These are phyloP conservation scores for Globodera rostochiensis DNA, from an alignment of 1,140 invertebrate genomes.

Conservation along the genomic window DNA sequence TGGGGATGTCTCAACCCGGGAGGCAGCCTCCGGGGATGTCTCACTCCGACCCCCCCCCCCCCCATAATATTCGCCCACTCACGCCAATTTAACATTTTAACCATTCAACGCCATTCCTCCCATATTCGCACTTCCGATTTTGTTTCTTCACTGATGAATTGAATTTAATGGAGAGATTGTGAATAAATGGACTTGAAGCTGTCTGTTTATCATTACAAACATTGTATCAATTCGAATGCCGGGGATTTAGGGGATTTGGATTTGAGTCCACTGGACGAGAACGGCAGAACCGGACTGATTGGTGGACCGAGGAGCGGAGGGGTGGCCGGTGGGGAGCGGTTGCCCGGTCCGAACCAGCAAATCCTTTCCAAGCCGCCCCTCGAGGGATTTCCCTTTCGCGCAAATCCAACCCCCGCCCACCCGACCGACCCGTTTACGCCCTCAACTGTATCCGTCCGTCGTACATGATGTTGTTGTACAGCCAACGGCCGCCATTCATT, in stretches of 20 bases:
- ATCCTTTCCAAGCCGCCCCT: neutral
- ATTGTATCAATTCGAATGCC: conserved; percentile 8
- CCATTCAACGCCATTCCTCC: neutral
- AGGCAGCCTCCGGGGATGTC: no score
- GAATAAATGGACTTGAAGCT: neutral
- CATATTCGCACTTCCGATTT: neutral
- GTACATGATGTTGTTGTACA: neutral
- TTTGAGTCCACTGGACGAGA: neutral
- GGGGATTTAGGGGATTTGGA: neutral
- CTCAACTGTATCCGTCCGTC: conserved; percentile 24
- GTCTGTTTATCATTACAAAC: neutral
- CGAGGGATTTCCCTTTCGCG: conserved; percentile 7
- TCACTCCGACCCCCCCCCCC: no score
- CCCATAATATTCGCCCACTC: neutral
- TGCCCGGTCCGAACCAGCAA: neutral
- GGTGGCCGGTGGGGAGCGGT: neutral
- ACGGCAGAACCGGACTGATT: neutral
- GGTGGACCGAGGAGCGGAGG: neutral
- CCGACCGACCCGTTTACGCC: conserved; percentile 24
- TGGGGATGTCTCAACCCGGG: no score
- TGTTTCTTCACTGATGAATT: neutral
- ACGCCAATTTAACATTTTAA: neutral
- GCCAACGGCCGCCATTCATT: neutral
- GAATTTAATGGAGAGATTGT: neutral
- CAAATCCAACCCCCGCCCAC: conserved; percentile 13